Evolutionary conservation across 2,113 vertebrate genomes (phyloP).

Genomic region (Tetrax tetrax): DNA sequence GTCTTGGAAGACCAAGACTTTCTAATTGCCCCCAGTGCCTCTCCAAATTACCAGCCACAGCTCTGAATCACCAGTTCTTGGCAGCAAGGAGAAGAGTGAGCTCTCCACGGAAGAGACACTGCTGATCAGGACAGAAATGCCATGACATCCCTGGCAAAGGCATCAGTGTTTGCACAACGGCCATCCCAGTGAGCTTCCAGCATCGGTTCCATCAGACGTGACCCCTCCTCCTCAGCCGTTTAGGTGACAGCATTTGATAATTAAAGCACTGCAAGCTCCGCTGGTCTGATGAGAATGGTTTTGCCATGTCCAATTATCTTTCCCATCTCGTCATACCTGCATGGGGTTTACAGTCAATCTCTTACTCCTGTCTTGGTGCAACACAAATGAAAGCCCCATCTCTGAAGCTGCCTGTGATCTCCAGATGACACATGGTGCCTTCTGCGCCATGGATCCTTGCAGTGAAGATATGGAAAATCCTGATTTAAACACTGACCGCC

Average conservation of each 20-base stretch:
- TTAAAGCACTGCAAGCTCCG: neutral
- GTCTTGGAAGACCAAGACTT: rapidly evolving
- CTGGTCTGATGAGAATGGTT: rapidly evolving
- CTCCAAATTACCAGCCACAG: rapidly evolving
- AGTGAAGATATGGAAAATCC: neutral
- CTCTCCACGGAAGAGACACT: rapidly evolving
- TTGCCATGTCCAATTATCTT: neutral
- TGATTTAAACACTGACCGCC: neutral
- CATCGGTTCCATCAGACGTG: rapidly evolving
- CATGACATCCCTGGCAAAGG: neutral
- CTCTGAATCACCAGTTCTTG: too few relatives aligned
- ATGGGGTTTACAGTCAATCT: neutral
- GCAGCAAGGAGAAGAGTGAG: neutral
- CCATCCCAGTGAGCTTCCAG: neutral
- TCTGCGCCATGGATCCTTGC: rapidly evolving
- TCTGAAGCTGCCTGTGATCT: neutral
- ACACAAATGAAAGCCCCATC: rapidly evolving
- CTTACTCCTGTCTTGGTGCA: neutral
- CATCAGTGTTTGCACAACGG: rapidly evolving
- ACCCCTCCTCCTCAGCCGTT: neutral
- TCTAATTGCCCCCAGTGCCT: too few relatives aligned
- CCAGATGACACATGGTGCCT: neutral
- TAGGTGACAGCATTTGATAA: neutral
- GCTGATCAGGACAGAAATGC: neutral
- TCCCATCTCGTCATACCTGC: neutral